Percentiles rank a stretch among this genome's conserved stretches.
phyloP scores from a whole-genome alignment of 2,113 vertebrate genomes.

The Pterocles gutturalis region DNA sequence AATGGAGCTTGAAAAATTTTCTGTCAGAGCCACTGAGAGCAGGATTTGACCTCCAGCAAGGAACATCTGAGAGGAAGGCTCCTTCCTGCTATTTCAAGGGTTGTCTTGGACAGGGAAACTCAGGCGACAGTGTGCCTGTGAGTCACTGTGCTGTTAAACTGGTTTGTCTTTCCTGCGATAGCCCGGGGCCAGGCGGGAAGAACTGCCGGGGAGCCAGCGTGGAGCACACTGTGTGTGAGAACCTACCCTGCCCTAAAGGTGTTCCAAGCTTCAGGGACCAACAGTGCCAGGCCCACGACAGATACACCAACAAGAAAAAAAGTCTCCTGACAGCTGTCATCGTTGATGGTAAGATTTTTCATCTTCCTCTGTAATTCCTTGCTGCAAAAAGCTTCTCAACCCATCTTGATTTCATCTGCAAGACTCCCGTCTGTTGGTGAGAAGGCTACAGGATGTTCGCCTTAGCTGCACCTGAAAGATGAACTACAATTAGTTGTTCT shows the following conservation, averaged over 20 bases:
- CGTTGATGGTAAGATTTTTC: constrained; percentile 79
- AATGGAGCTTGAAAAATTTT: not conserved
- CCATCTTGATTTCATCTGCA: not conserved
- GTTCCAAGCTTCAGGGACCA: constrained; percentile 92
- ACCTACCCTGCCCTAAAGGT: constrained; percentile 89
- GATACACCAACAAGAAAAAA: constrained; percentile 85
- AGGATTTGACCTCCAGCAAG: not conserved
- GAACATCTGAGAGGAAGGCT: not conserved
- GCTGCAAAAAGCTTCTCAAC: not conserved
- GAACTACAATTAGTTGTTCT: not conserved
- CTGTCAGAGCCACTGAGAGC: not conserved
- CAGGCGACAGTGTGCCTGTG: not conserved
- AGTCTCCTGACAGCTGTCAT: constrained; percentile 86
- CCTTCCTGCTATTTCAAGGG: not conserved
- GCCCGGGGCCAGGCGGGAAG: constrained; percentile 89
- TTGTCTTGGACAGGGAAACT: not conserved
- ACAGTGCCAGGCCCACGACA: constrained; percentile 92
- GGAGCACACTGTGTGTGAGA: constrained; percentile 93
- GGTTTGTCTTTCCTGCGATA: constrained; percentile 27
- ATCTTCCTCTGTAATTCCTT: not conserved
- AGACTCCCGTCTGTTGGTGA: not conserved
- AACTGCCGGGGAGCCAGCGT: constrained; percentile 89
- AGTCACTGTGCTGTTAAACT: not conserved
- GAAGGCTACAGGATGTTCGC: not conserved
- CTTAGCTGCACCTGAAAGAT: not conserved